These are phyloP conservation scores for Drosophila maculinotata DNA, from an alignment of 2,888 invertebrate genomes.

Conservation along the genomic window DNA sequence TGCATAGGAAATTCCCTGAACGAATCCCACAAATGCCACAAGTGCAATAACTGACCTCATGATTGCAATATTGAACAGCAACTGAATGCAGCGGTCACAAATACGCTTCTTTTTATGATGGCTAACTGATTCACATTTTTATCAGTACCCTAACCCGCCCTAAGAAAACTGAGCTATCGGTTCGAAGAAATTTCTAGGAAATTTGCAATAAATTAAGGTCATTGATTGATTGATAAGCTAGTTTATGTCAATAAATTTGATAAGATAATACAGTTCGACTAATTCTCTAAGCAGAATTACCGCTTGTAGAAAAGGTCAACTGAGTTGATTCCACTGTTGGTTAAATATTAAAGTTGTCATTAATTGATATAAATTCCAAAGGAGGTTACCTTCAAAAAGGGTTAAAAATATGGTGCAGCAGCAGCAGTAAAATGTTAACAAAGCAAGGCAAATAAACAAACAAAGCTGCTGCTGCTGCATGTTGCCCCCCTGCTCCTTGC, in stretches of 20 bases:
- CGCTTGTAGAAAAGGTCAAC: too few species aligned
- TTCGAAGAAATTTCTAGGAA: constrained; percentile 18
- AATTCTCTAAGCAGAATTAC: too few species aligned
- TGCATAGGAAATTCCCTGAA: neutral
- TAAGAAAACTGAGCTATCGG: neutral
- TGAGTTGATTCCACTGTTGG: neutral
- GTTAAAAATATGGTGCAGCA: constrained; percentile 3
- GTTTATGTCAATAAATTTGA: constrained; percentile 1
- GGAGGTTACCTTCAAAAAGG: neutral
- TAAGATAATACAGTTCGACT: too few species aligned
- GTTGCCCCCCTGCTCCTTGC: neutral
- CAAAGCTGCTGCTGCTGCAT: neutral
- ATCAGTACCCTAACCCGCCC: neutral
- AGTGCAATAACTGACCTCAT: constrained; percentile 21
- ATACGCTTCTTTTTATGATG: constrained; percentile 12
- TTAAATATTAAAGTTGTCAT: too few species aligned
- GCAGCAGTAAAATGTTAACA: constrained; percentile 23
- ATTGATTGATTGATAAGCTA: neutral
- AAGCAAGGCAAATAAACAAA: constrained; percentile 22
- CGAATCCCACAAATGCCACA: constrained; percentile 12
- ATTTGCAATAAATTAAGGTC: neutral
- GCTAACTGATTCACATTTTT: neutral
- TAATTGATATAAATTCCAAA: too few species aligned
- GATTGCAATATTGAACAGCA: neutral
- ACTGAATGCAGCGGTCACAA: constrained; percentile 1